These are phyloP conservation scores for Papilio elwesi DNA, from an alignment of 2,888 invertebrate species.

Conservation along the genomic window DNA sequence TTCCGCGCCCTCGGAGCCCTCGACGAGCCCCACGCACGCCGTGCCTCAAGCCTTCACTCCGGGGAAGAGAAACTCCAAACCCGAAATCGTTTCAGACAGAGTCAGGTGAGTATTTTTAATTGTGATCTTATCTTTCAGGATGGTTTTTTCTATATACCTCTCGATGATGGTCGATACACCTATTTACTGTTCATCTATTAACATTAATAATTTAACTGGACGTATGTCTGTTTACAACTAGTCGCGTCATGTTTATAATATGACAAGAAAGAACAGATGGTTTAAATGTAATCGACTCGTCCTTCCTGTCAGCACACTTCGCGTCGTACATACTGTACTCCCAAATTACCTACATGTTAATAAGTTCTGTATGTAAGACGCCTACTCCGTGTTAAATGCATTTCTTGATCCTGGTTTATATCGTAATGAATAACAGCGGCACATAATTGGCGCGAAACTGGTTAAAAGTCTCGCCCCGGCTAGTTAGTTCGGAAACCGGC, in stretches of 20 bases:
- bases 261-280: constrained; percentile 42
- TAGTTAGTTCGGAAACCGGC: constrained; percentile 62
- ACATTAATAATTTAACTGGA: constrained; percentile 48
- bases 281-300: constrained; percentile 43
- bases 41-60: constrained; percentile 78
- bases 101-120: constrained; percentile 86
- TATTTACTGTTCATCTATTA: constrained; percentile 37
- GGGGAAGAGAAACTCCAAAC: constrained; percentile 89
- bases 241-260: constrained; percentile 45
- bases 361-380: constrained; percentile 44
- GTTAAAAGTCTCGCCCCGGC: constrained; percentile 46
- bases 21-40: constrained; percentile 88
- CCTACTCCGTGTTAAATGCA: constrained; percentile 53
- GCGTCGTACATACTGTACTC: constrained; percentile 41
- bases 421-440: constrained; percentile 57
- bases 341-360: constrained; percentile 43
- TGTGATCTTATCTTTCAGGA: constrained; percentile 9
- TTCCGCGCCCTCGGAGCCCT: constrained; percentile 90
- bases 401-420: constrained; percentile 58
- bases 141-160: neutral
- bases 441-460: constrained; percentile 61
- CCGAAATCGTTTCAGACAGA: constrained; percentile 91
- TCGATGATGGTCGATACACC: constrained; percentile 7
- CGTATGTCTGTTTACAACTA: constrained; percentile 42
- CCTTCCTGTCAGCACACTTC: constrained; percentile 45